Base-by-base conservation (phyloP, 2,113 vertebrate genomes). In the Barbus barbus region DNA sequence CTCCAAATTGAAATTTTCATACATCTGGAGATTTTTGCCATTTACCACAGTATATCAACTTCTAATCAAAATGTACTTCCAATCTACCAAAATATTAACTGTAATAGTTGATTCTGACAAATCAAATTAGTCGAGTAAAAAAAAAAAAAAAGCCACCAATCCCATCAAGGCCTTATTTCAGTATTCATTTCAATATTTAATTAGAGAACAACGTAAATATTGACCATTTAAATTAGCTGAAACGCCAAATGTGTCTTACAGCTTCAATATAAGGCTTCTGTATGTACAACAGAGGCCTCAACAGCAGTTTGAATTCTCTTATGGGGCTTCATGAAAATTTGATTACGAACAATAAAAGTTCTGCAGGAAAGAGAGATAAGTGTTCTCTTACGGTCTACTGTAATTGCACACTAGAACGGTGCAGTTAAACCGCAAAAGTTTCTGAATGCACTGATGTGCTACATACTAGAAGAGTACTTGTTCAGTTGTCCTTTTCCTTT, bases 301-400 rank as follows among this genome's bases (percentile, higher is more conserved):
- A 65, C 9, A 48, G 24, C 60, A 48, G 41, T 61, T 67, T 65
- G 4, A 65, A 78, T 60, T 60, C 33, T 11, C 31, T 67, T 9
- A 46, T 31, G 24, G 4, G 38, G 24, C 18, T 67, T 65, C 60
- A 65, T 80, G 60, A 48, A 65, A 48, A 65, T 80, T 65, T 13
- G 0, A 65, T 80, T 48, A 31, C 5, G 26, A 58, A 65, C 36
- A 20, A 48, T 60, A 78, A 78, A 78, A 61, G 31, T 24, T 58
- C 53, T 61, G 53, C 53, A 60, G n/a, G 14, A n/a, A 78, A 78
- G 53, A 61, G 51, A 61, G 73, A 31, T 33, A 56, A 76, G 60
- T 44, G n/a, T 61, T 78, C 33, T 78, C n/a, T 36, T 41, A n/a
- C 48, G 3, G 8, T 60, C 22, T 18, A 44, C 13, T 78, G 33